These are phyloP conservation scores for Acanthiza pusilla DNA, from an alignment of 2,797 vertebrate species.

Conservation along the genomic window DNA sequence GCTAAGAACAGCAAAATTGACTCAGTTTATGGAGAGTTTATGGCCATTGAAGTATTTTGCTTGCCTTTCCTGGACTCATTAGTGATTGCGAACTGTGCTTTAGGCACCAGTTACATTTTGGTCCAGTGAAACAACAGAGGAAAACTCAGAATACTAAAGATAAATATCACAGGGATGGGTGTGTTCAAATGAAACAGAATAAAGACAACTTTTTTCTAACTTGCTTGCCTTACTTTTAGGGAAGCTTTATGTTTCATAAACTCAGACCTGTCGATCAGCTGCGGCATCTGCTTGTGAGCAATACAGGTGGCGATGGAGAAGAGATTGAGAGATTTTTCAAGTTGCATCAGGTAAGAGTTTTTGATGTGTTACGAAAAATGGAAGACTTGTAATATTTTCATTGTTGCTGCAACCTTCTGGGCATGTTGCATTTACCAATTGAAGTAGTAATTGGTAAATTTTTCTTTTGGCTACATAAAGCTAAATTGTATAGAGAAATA, in stretches of 20 bases:
- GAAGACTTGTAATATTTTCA: background rate
- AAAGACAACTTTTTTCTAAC: background rate
- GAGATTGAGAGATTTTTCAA: slow-evolving; percentile 97
- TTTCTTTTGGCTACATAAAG: background rate
- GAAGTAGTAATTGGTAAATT: background rate
- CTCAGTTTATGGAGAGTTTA: background rate
- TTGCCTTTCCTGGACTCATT: background rate
- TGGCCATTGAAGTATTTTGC: background rate
- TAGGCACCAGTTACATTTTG: background rate
- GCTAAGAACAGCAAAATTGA: background rate
- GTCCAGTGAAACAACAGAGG: background rate
- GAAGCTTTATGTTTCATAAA: slow-evolving; percentile 96
- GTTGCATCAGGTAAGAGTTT: slow-evolving; percentile 85
- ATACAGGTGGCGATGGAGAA: slow-evolving; percentile 90
- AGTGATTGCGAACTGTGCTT: background rate
- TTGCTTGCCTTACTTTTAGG: slow-evolving; percentile 71
- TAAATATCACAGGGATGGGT: background rate
- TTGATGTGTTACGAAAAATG: background rate
- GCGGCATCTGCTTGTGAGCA: slow-evolving; percentile 91
- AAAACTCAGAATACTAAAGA: background rate
- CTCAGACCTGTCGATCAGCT: slow-evolving; percentile 94
- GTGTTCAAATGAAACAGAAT: background rate
- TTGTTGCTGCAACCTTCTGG: background rate
- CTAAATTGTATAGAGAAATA: background rate
- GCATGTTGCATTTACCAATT: background rate